A percentile compares a stretch with the other conserved stretches of the same genome.
These are phyloP conservation scores for Helarctos malayanus DNA, from an alignment of 2,797 vertebrate genomes.

Conservation along the genomic window DNA sequence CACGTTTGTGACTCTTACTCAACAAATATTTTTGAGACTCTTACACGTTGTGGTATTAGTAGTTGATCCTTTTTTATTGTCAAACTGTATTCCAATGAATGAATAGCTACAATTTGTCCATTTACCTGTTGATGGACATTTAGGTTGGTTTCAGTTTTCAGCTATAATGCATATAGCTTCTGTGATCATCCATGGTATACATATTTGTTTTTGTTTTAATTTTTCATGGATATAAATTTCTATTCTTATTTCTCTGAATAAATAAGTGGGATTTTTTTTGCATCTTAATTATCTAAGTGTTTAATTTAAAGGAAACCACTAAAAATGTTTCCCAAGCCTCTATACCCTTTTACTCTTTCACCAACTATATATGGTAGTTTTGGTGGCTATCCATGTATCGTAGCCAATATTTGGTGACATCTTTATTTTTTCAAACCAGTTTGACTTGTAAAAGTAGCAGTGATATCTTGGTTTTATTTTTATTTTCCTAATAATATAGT, in stretches of 20 bases:
- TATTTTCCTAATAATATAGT: not conserved
- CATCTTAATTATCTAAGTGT: not conserved
- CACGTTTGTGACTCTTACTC: not conserved
- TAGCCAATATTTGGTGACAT: not conserved
- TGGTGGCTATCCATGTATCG: not conserved
- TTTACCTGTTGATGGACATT: not conserved
- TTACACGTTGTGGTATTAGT: not conserved
- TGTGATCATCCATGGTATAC: not conserved
- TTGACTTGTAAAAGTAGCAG: not conserved
- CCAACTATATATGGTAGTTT: not conserved
- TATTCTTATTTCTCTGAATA: not conserved
- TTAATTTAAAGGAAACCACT: not conserved
- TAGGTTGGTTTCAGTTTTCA: not conserved
- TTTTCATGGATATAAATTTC: not conserved
- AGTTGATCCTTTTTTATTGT: not conserved
- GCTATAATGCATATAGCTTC: not conserved
- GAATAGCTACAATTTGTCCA: not conserved
- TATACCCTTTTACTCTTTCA: not conserved
- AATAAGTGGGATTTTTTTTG: not conserved
- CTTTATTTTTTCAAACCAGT: not conserved
- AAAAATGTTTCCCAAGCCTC: not conserved
- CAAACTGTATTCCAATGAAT: not conserved
- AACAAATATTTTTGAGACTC: conserved; percentile 1
- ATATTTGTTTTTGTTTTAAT: not conserved
- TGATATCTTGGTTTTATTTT: not conserved